These are phyloP conservation scores for Epinotia bilunana DNA, from an alignment of 2,888 invertebrate species.

Conservation along the genomic window DNA sequence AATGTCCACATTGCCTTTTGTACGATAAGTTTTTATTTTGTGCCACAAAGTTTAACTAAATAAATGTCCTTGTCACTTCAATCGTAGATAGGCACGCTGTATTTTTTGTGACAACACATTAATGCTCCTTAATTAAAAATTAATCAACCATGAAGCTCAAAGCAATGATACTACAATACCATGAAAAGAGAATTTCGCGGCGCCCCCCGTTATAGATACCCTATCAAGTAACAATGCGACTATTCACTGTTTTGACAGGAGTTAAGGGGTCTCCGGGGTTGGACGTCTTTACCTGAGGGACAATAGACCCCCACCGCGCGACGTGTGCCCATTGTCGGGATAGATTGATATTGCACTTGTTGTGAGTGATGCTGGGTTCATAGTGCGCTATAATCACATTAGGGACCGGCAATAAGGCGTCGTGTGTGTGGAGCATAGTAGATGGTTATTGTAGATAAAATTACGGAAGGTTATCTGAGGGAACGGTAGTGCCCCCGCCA, in stretches of 20 bases:
- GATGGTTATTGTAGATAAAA: background rate
- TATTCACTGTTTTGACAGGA: constrained; percentile 74
- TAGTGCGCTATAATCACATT: constrained; percentile 34
- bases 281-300: constrained; percentile 69
- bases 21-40: no score
- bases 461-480: background rate
- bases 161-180: constrained; percentile 49
- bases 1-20: no score
- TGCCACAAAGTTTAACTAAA: no score
- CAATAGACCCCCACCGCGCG: constrained; percentile 53
- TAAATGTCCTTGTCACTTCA: background rate
- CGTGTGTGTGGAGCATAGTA: no score
- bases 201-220: constrained; percentile 52
- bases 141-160: constrained; percentile 35
- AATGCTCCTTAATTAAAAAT: constrained; percentile 17
- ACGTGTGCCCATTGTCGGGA: constrained; percentile 60
- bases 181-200: constrained; percentile 48
- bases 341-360: constrained; percentile 51
- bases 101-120: background rate
- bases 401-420: constrained; percentile 2
- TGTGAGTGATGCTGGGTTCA: constrained; percentile 33
- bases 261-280: constrained; percentile 69
- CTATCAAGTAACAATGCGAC: constrained; percentile 71
- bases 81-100: background rate
- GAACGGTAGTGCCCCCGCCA: no score